Percentiles rank a stretch among this genome's conserved stretches.
These are phyloP conservation scores for Danio rerio DNA, from an alignment of 2,113 vertebrate genomes.

Conservation along the genomic window DNA sequence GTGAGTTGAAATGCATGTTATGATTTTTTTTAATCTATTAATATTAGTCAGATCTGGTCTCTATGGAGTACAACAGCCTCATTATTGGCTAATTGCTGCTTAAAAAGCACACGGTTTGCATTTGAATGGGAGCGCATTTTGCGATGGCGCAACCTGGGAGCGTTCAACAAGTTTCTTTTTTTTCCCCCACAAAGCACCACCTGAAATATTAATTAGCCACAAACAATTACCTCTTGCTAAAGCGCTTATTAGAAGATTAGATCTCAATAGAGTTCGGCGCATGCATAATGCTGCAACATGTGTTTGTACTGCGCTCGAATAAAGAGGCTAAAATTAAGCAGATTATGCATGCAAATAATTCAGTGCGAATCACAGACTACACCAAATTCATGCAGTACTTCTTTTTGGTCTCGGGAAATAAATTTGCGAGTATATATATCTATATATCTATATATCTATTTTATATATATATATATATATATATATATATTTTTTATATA, in stretches of 20 bases:
- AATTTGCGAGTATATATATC: too few species aligned
- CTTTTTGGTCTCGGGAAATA: too few species aligned
- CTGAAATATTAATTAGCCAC: constrained; percentile 40
- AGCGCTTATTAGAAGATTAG: constrained; percentile 29
- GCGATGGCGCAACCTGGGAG: constrained; percentile 9
- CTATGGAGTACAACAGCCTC: background rate
- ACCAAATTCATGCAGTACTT: background rate
- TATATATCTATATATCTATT: too few species aligned
- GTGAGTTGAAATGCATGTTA: background rate
- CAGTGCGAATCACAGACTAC: background rate
- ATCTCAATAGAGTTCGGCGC: background rate
- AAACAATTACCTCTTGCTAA: constrained; percentile 23
- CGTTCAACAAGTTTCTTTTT: constrained; percentile 25
- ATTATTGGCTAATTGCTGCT: constrained; percentile 51
- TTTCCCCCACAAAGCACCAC: constrained; percentile 25
- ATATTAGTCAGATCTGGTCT: constrained; percentile 57
- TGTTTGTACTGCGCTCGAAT: constrained; percentile 1
- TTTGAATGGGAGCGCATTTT: constrained; percentile 22
- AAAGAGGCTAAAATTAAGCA: background rate
- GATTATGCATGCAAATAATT: background rate
- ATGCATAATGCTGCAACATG: constrained; percentile 4
- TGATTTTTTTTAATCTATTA: background rate
- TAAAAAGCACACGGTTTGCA: constrained; percentile 1
- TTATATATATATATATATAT: too few species aligned
- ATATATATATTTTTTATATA: too few species aligned